Base-by-base conservation (phyloP, 2,888 invertebrate species). In the Andrena bicolor region DNA sequence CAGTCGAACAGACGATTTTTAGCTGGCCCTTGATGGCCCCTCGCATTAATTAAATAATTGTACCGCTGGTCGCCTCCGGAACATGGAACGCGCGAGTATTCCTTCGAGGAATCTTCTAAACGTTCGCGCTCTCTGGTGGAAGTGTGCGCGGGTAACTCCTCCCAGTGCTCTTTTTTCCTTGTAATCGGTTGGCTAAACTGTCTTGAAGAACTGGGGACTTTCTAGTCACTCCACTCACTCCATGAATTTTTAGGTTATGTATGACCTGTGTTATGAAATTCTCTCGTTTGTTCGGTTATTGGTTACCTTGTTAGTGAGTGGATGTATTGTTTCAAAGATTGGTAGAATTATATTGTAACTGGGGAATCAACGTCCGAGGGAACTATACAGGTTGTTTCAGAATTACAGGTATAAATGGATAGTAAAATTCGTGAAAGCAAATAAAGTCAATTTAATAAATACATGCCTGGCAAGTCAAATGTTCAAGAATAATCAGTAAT, bases 1-100 rank as follows among this genome's bases (percentile, higher is more conserved):
- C 68, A 53, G 61, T 69, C 76, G 74, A 72, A 71, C 76, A 58
- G 16, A 51, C 65, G 63, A 80, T 76, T 72, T 66, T 64, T 72
- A 51, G 41, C 64, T 32, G 61, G 53, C 35, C 28, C 60, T 75
- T 32, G 53, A 73, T 66, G 26, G 41, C 53, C 23, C 49, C 69
- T 49, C 53, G 16, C 20, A 5, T 26, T 73, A 79, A 84, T 82
- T 74, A 82, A 60, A 49, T 69, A 49, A 76, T 72, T 68, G 61
- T 76, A 76, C 64, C 35, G 26, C 41, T 30, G 72, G 73, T 56
- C 80, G 69, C 72, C 64, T 32, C 41, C 60, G 53, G 48, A 48
- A 48, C 48, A 75, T 41, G 63, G 63, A 48, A 73, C 61, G 23
- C 49, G 68, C 65, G 35, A 35, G 64, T 4, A n/a, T 48, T 58